Conservation (phyloP, 2,797 vertebrate species). For the Rousettus madagascariensis region DNA sequence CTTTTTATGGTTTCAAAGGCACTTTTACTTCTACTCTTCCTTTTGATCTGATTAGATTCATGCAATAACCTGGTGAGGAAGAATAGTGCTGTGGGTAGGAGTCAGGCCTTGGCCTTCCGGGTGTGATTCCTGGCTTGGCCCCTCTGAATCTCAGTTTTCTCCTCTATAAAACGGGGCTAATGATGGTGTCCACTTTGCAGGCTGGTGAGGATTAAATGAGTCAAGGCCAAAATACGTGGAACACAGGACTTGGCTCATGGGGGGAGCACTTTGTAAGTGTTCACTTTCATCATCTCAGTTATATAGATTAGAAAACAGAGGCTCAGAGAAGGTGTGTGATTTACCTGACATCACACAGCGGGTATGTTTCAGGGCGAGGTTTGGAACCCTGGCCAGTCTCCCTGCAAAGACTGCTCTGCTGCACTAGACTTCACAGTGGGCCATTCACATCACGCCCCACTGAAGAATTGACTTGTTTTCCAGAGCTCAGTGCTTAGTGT, state of each 20-base stretch:
- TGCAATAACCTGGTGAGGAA: fast-evolving
- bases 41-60: background rate
- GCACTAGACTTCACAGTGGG: background rate
- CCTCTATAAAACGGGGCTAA: background rate
- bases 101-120: background rate
- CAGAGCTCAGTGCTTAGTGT: background rate
- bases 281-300: fast-evolving
- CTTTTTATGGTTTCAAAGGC: background rate
- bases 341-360: background rate
- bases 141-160: background rate
- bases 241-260: background rate
- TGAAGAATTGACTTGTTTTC: background rate
- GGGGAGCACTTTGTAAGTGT: background rate
- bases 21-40: background rate
- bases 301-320: background rate
- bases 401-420: background rate
- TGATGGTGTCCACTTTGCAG: background rate
- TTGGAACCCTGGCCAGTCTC: background rate
- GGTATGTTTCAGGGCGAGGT: background rate
- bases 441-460: background rate
- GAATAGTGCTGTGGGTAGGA: fast-evolving
- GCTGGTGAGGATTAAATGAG: background rate
- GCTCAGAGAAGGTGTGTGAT: background rate
- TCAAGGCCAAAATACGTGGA: fast-evolving
- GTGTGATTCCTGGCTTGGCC: background rate